Evolutionary conservation across 1,140 invertebrate genomes (phyloP), one percentile per base, ranked within the genome.

Genomic region (Drusus annulatus): DNA sequence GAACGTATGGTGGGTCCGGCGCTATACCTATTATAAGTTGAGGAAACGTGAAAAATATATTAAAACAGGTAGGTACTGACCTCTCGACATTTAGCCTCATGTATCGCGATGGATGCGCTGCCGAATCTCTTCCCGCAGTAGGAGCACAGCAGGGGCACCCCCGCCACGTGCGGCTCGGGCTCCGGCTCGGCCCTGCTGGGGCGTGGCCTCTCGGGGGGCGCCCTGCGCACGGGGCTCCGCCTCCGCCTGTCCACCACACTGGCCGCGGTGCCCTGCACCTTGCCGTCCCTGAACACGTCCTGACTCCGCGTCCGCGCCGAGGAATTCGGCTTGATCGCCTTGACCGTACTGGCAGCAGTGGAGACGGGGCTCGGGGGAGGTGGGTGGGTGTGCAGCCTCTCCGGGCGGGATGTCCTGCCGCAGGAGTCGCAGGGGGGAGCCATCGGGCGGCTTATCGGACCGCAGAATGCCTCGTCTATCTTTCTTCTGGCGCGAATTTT

Each of bases 71-170:
- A 21, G 51, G n/a, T 89, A 91, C 52, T 58, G 87, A 95, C 96
- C 88, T 95, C 90, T 73, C 96, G 85, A 86, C 95, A 96, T 81
- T 95, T 93, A 0, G 95, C 94, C 84, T 96, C 94, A 87, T 96
- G 95, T 77, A 96, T 93, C 4, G 90, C 88, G 78, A 95, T 92
- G 16, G 94, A 95, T 78, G 93, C 93, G 0, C 93, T 93, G 2
- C 95, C 95, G 87, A 95, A 97, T 86, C 95, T 93, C 56, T 94
- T 90, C 4, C 93, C 93, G 84, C 94, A 95, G 74, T 96, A 91
- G 84, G 95, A 95, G 85, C 95, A 96, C 16, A 87, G 90, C 65
- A 94, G 85, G 2, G 93, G 79, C 7, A 80, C 79, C 21, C 78
- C 78, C 1, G 60, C 60, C n/a, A 65, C 31, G 31, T 28, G 58